Conservation (phyloP, 2,113 vertebrate species). For the Amphiprion percula region DNA sequence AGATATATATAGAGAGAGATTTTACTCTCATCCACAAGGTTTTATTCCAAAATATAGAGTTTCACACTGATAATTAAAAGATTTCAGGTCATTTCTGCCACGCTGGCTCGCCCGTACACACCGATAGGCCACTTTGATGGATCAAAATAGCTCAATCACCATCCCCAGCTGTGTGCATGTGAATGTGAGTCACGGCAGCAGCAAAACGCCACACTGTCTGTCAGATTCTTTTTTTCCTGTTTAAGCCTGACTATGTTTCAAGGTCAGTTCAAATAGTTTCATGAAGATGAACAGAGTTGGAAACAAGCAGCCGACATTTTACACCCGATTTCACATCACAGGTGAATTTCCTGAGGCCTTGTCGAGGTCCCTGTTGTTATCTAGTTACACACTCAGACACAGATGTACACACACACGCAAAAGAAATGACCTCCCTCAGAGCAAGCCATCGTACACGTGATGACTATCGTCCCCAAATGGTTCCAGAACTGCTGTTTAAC, state of each 20-base stretch:
- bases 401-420: neutral
- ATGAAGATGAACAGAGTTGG: slow-evolving; percentile 25
- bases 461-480: slow-evolving; percentile 15
- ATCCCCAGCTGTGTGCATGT: neutral
- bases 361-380: slow-evolving; percentile 33
- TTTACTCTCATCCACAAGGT: neutral
- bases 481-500: slow-evolving; percentile 20
- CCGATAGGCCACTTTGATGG: slow-evolving; percentile 6
- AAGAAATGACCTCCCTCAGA: slow-evolving; percentile 31
- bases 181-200: slow-evolving; percentile 12
- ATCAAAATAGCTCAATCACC: slow-evolving; percentile 24
- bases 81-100: slow-evolving; percentile 8
- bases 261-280: slow-evolving; percentile 49
- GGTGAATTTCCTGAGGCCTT: slow-evolving; percentile 51
- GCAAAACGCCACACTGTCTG: neutral
- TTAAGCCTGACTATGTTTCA: slow-evolving; percentile 33
- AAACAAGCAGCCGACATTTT: slow-evolving; percentile 36
- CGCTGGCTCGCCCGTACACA: neutral
- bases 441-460: neutral
- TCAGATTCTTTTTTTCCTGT: neutral
- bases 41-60: neutral
- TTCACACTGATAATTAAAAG: slow-evolving; percentile 3
- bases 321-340: slow-evolving; percentile 45
- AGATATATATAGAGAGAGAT: neutral
- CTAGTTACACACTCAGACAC: slow-evolving; percentile 5